These are phyloP conservation scores for Ammodytes marinus DNA, from an alignment of 2,113 vertebrate species.

Conservation along the genomic window DNA sequence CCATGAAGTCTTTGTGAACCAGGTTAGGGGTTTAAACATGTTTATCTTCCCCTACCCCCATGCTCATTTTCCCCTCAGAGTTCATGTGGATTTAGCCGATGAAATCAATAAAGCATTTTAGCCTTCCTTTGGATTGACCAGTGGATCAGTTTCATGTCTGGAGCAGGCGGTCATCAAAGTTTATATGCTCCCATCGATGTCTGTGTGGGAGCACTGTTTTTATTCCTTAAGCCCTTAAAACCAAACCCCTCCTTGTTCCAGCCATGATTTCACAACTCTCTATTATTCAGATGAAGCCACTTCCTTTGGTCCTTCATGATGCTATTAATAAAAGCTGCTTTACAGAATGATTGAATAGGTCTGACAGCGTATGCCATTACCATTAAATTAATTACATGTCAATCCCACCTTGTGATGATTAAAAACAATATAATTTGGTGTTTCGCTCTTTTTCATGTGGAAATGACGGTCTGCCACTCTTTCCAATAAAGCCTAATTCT, in stretches of 20 bases:
- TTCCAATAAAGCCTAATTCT: conserved; percentile 65
- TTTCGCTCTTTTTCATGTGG: conserved; percentile 57
- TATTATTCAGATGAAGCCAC: conserved; percentile 60
- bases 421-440: conserved; percentile 72
- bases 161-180: conserved; percentile 33
- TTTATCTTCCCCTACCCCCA: background rate
- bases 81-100: conserved; percentile 47
- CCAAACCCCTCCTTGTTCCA: conserved; percentile 4
- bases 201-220: conserved; percentile 32
- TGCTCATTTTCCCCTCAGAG: conserved; percentile 10
- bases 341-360: conserved; percentile 53
- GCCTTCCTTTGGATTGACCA: conserved; percentile 40
- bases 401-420: conserved; percentile 77
- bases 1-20: no score
- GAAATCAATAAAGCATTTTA: conserved; percentile 50
- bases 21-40: conserved; percentile 8
- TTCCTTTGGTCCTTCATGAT: conserved; percentile 59
- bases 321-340: conserved; percentile 63
- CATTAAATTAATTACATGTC: conserved; percentile 77
- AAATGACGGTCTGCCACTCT: conserved; percentile 60
- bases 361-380: conserved; percentile 66
- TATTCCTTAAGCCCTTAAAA: conserved; percentile 29
- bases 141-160: conserved; percentile 21
- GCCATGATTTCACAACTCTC: conserved; percentile 32
- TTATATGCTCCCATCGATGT: conserved; percentile 36